A percentile compares a stretch with the other conserved stretches of the same genome.
Conservation (phyloP, 92 coral and sea anemone species). For the Paramuricea clavata region DNA sequence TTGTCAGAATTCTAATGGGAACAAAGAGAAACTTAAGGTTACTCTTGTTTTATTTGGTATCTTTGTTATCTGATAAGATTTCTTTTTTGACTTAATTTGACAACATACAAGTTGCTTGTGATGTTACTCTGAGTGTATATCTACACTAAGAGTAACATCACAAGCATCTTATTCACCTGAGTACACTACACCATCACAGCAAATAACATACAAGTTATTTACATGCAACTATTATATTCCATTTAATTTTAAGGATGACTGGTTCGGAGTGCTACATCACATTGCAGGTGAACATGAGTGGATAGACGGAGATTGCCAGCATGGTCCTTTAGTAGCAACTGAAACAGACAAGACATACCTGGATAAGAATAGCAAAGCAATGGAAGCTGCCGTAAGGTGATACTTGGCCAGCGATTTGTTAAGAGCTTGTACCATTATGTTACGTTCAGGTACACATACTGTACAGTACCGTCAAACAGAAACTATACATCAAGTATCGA, state of each 20-base stretch:
- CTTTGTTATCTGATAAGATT: no score
- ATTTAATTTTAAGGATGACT: neutral
- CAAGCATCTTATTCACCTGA: no score
- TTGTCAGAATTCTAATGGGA: conserved; percentile 62
- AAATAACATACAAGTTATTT: neutral
- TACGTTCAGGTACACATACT: conserved; percentile 15
- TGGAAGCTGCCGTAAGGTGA: neutral
- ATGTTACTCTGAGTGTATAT: no score
- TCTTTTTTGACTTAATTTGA: neutral
- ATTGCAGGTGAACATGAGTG: no score
- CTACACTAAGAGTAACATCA: no score
- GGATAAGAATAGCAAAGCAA: neutral
- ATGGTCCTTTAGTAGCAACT: neutral
- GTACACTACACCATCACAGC: neutral
- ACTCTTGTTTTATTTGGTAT: no score
- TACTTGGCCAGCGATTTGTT: neutral
- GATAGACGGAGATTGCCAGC: neutral
- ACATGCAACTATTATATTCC: neutral
- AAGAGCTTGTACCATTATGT: conserved; percentile 2
- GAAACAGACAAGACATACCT: neutral
- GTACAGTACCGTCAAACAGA: no score
- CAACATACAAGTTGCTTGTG: neutral
- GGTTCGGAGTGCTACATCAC: neutral
- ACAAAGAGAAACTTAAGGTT: conserved; percentile 62
- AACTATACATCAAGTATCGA: no score